Base-by-base conservation (phyloP, 2,113 vertebrate genomes). In the Aplodontia rufa region DNA sequence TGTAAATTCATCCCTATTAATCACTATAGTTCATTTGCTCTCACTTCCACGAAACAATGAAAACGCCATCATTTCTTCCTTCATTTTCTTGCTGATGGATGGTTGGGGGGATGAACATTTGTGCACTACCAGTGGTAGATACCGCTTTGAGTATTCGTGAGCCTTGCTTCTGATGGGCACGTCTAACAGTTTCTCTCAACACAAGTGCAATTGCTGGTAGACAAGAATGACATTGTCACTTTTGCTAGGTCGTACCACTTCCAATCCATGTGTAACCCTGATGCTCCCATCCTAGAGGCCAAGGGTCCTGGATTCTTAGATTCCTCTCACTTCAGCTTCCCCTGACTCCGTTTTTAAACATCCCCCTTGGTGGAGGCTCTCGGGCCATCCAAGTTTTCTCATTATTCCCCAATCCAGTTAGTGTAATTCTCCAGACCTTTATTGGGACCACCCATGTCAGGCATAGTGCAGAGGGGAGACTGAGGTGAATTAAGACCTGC, bases 31-130 rank as follows among this genome's bases (percentile, higher is more conserved):
- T 37, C 3, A 20, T 42, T 28, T 30, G 12, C 66, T 30, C 45
- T 68, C 87, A 40, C 17, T 11, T 20, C 55, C 8, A 69, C 26
- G 71, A 58, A 17, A 35, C 28, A 37, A 42, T 26, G 30, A 4
- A 32, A 17, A 20, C 1, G 4, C 16, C 22, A 5, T 2, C 11
- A 2, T 8, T 26, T 2, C 35, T 6, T 53, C 60, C 11, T n/a
- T 64, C 9, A 0, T 3, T n/a, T 72, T 62, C 64, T 49, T 42
- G 60, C 2, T 6, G 28, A 22, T 32, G 8, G 92, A 42, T 49
- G 26, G 26, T 35, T 64, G 71, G 80, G 28, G 28, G 83, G 26
- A 64, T 47, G 69, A 24, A 2, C 32, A 20, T 16, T 26, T 71
- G 51, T 22, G 53, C 20, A 0, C 75, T 9, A 1, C 49, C 17